These are phyloP conservation scores for Bursaphelenchus okinawaensis DNA, from an alignment of 2,888 invertebrate species.

Conservation along the genomic window DNA sequence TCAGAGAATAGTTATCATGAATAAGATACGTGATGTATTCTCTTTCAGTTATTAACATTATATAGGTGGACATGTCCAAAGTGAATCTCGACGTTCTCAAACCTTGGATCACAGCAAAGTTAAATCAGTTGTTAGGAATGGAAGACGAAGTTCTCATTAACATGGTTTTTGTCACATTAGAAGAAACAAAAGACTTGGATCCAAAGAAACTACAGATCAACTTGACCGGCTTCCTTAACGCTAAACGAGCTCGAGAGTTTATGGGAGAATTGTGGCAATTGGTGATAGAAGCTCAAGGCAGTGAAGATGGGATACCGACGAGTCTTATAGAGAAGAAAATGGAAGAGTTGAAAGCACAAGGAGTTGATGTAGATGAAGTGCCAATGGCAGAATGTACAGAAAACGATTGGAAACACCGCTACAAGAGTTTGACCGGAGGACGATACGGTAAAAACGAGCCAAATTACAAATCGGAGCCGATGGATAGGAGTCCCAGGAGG, in stretches of 20 bases:
- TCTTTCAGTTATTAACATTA: conserved; percentile 19
- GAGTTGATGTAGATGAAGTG: background rate
- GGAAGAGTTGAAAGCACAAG: conserved; percentile 82
- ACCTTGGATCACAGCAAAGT: conserved; percentile 95
- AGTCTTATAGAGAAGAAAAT: conserved; percentile 90
- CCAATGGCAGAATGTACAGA: conserved; percentile 23
- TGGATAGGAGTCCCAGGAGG: conserved; percentile 19
- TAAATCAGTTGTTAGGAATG: conserved; percentile 89
- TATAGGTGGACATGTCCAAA: conserved; percentile 90
- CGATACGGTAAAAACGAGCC: conserved; percentile 28
- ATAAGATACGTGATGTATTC: conserved; percentile 2
- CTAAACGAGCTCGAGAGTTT: conserved; percentile 91
- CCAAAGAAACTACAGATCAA: conserved; percentile 75
- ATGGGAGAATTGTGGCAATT: conserved; percentile 96
- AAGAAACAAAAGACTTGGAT: conserved; percentile 67
- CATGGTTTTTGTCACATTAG: conserved; percentile 96
- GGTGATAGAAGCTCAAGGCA: conserved; percentile 87
- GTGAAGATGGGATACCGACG: conserved; percentile 75
- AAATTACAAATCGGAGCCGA: conserved; percentile 10
- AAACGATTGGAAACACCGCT: conserved; percentile 35
- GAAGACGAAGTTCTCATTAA: conserved; percentile 98
- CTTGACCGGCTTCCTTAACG: conserved; percentile 95
- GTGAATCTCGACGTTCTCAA: conserved; percentile 94
- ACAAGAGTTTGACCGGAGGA: conserved; percentile 33
- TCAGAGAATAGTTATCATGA: conserved; percentile 8